Conservation (phyloP, 2,113 vertebrate genomes). For the Barbus barbus region DNA sequence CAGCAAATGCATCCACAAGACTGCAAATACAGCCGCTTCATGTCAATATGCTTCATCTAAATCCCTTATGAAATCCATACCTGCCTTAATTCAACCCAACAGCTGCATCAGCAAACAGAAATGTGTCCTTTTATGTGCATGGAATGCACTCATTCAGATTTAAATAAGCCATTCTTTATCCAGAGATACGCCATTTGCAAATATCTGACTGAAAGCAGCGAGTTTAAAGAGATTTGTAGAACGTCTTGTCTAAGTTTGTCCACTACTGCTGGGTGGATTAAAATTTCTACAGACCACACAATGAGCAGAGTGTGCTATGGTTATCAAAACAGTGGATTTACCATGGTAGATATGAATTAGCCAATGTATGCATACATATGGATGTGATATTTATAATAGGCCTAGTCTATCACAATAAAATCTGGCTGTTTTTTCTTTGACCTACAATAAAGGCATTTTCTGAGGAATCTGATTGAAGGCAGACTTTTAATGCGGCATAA, state of each 20-base stretch:
- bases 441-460: neutral
- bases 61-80: slow-evolving; percentile 24
- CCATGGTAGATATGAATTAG: neutral
- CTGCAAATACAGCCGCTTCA: neutral
- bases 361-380: neutral
- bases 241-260: neutral
- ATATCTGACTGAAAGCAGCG: neutral
- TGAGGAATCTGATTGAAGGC: neutral
- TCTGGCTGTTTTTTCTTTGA: too few species aligned
- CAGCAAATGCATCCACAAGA: neutral
- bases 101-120: slow-evolving; percentile 22
- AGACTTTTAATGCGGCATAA: neutral
- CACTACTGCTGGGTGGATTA: neutral
- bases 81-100: neutral
- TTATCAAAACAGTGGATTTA: neutral
- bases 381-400: neutral
- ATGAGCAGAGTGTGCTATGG: neutral
- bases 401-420: neutral
- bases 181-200: neutral
- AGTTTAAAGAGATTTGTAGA: neutral
- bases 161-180: slow-evolving; percentile 4
- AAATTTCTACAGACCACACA: neutral
- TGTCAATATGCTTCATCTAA: neutral
- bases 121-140: neutral
- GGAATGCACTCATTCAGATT: slow-evolving; percentile 2